A percentile compares a stretch with the other conserved stretches of the same genome.
Evolutionary conservation across 2,113 vertebrate species (phyloP).

Genomic region (Prunella himalayana): DNA sequence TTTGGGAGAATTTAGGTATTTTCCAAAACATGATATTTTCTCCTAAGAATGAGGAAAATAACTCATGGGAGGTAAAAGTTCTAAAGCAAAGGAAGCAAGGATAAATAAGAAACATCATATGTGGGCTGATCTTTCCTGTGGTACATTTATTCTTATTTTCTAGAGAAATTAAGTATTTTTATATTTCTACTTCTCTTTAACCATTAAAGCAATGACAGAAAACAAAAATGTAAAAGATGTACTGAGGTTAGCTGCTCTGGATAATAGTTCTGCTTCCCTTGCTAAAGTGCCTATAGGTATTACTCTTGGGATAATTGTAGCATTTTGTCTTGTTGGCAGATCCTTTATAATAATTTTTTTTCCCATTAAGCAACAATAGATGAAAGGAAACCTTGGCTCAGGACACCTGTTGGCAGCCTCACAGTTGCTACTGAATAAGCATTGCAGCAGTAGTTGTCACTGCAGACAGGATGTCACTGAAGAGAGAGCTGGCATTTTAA

Average conservation of each 20-base stretch:
- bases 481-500: conserved; percentile 21
- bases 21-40: not conserved
- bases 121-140: not conserved
- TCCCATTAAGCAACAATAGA: conserved; percentile 31
- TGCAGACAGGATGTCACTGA: not conserved
- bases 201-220: not conserved
- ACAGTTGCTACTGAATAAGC: conserved; percentile 9
- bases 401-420: conserved; percentile 36
- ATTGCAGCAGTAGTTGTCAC: not conserved
- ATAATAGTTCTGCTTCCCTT: not conserved
- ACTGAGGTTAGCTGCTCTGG: conserved; percentile 22
- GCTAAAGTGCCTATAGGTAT: conserved; percentile 22
- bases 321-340: conserved; percentile 60
- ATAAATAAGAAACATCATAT: not conserved
- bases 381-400: conserved; percentile 31
- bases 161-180: not conserved
- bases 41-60: not conserved
- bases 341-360: conserved; percentile 57
- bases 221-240: not conserved
- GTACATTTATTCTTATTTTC: not conserved
- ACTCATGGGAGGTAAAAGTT: not conserved
- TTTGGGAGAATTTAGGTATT: not conserved
- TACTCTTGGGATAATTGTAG: conserved; percentile 49
- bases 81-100: not conserved
- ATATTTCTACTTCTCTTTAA: not conserved